Percentiles rank a stretch among this genome's conserved stretches.
Evolutionary conservation across 2,888 invertebrate species (phyloP).

Genomic region (Lochmaea crataegi): DNA sequence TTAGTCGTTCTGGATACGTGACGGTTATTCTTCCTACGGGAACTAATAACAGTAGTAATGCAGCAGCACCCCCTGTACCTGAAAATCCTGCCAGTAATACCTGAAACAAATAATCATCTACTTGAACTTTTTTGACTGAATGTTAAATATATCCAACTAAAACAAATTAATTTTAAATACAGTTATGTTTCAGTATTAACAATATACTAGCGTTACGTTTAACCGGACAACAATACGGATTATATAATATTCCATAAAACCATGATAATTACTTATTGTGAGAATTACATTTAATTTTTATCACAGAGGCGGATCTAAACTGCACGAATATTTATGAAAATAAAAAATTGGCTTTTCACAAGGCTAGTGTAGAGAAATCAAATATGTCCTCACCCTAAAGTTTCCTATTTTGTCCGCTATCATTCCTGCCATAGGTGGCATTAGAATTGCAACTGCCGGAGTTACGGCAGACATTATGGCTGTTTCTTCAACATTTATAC

Average conservation of each 20-base stretch:
- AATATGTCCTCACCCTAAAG: constrained; percentile 72
- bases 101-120: constrained; percentile 63
- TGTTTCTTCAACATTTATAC: constrained; percentile 82
- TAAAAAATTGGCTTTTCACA: neutral
- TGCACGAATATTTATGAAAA: neutral
- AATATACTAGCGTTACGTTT: neutral
- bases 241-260: constrained; percentile 1
- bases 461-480: constrained; percentile 84
- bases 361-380: neutral
- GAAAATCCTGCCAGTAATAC: constrained; percentile 76
- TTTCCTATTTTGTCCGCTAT: constrained; percentile 84
- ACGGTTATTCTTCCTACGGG: constrained; percentile 78
- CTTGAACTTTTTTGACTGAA: neutral
- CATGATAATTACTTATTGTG: neutral
- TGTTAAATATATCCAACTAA: neutral
- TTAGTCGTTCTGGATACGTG: constrained; percentile 72
- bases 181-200: constrained; percentile 3
- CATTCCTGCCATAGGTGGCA: constrained; percentile 82
- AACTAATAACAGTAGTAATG: constrained; percentile 75
- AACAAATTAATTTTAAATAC: neutral
- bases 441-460: constrained; percentile 79
- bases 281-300: neutral
- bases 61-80: constrained; percentile 74
- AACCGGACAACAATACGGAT: neutral
- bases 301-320: neutral